These are phyloP conservation scores for Leuciscus waleckii DNA, from an alignment of 2,797 vertebrate species.

Conservation along the genomic window DNA sequence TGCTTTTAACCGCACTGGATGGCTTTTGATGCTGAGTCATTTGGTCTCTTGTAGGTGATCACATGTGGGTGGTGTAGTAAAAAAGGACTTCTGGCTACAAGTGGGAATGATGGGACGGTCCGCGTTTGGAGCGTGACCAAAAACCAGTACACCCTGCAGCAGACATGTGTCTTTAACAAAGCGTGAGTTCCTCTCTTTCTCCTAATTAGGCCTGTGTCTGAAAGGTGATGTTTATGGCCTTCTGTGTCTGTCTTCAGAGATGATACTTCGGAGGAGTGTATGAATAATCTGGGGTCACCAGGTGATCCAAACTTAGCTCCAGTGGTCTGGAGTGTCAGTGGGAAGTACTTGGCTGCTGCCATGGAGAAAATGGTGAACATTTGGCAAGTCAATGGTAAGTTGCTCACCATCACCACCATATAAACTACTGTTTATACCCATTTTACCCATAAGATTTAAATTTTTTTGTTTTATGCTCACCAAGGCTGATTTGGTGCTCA, in stretches of 20 bases:
- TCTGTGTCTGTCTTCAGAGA: constrained; percentile 77
- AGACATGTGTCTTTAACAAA: constrained; percentile 95
- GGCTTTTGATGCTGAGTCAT: background rate
- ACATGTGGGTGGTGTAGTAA: constrained; percentile 92
- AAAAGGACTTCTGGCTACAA: constrained; percentile 92
- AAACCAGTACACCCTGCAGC: constrained; percentile 93
- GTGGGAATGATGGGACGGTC: constrained; percentile 94
- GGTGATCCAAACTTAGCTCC: constrained; percentile 88
- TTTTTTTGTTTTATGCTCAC: background rate
- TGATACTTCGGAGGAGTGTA: constrained; percentile 82
- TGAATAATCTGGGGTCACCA: constrained; percentile 83
- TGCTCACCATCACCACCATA: background rate
- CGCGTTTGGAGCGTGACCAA: constrained; percentile 96
- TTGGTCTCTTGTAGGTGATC: constrained; percentile 83
- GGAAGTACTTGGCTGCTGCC: constrained; percentile 92
- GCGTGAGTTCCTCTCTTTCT: constrained; percentile 65
- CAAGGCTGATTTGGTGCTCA: background rate
- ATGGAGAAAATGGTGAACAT: constrained; percentile 97
- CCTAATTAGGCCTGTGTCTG: background rate
- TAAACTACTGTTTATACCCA: background rate
- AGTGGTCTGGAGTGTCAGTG: constrained; percentile 93
- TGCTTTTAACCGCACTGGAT: background rate
- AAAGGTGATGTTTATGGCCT: background rate
- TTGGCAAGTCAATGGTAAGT: constrained; percentile 97
- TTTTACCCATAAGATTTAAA: background rate